phyloP scores from a whole-genome alignment of 2,888 invertebrate genomes.

The Venustoraphidia nigricollis region DNA sequence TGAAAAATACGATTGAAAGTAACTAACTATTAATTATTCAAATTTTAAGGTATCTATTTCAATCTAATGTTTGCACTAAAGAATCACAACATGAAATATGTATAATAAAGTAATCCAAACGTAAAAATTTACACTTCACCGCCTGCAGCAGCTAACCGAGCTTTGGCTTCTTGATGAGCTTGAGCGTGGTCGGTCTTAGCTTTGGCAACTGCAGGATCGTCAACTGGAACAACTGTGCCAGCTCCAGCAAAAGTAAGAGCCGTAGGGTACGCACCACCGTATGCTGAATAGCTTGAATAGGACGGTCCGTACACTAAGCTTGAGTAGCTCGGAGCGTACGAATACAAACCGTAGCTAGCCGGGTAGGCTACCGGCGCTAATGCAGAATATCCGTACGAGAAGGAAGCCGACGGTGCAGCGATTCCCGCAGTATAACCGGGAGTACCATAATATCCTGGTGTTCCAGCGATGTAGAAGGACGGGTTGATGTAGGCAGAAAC shows the following conservation, averaged over 20 bases:
- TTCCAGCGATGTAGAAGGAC: slow-evolving; percentile 4
- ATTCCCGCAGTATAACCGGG: slow-evolving; percentile 7
- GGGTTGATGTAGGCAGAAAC: neutral
- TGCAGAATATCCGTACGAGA: slow-evolving; percentile 5
- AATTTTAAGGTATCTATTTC: too few relatives aligned
- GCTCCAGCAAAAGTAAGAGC: neutral
- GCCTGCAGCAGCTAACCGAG: too few relatives aligned
- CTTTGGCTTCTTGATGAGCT: slow-evolving; percentile 17
- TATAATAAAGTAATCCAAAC: too few relatives aligned
- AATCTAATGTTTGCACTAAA: too few relatives aligned
- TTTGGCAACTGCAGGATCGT: slow-evolving; percentile 25
- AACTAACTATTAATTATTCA: too few relatives aligned
- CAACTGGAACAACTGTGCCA: slow-evolving; percentile 17
- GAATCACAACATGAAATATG: too few relatives aligned
- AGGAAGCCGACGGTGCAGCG: slow-evolving; percentile 7
- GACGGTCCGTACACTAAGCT: too few relatives aligned
- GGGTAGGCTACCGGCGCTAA: slow-evolving; percentile 1
- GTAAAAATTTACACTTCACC: too few relatives aligned
- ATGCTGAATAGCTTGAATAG: neutral
- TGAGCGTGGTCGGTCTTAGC: slow-evolving; percentile 21
- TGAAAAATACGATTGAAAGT: too few relatives aligned
- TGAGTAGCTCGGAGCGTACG: too few relatives aligned
- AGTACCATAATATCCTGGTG: slow-evolving; percentile 6
- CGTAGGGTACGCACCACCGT: neutral
- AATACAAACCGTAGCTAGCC: neutral